A percentile compares a stretch with the other conserved stretches of the same genome.
Conservation (phyloP, 2,113 vertebrate genomes). For the Embiotoca jacksoni region DNA sequence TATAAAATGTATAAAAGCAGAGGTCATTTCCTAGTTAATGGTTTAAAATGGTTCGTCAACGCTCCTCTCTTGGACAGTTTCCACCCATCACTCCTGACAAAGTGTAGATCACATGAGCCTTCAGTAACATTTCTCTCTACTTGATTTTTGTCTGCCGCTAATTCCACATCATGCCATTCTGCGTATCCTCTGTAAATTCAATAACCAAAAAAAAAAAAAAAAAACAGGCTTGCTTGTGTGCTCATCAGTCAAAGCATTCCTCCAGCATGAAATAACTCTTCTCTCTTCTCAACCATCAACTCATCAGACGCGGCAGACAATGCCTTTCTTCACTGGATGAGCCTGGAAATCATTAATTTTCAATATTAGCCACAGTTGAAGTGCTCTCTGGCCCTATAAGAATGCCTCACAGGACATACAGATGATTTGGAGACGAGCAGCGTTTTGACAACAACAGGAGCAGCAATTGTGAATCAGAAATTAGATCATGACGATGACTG, state of each 20-base stretch:
- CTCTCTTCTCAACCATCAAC: constrained; percentile 39
- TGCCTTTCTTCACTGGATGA: constrained; percentile 30
- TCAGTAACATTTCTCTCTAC: constrained; percentile 2
- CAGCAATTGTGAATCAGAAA: background rate
- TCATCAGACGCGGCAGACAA: constrained; percentile 43
- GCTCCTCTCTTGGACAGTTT: background rate
- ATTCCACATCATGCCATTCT: background rate
- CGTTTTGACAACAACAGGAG: too few relatives aligned
- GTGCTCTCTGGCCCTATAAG: constrained; percentile 13
- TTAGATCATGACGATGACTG: background rate
- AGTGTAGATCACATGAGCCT: background rate
- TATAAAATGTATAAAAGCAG: background rate
- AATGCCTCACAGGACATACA: background rate
- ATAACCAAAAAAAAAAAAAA: background rate
- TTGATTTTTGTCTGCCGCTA: constrained; percentile 5
- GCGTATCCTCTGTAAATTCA: constrained; percentile 14
- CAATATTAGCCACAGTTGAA: constrained; percentile 37
- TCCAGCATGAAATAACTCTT: constrained; percentile 33
- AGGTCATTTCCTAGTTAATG: background rate
- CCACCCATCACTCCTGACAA: background rate
- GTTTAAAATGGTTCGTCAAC: background rate
- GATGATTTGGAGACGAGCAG: background rate
- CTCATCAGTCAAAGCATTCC: constrained; percentile 37
- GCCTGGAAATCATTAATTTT: constrained; percentile 61
- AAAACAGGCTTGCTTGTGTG: constrained; percentile 32